Conservation (phyloP, 1,140 invertebrate species). For the Halotydeus destructor region DNA sequence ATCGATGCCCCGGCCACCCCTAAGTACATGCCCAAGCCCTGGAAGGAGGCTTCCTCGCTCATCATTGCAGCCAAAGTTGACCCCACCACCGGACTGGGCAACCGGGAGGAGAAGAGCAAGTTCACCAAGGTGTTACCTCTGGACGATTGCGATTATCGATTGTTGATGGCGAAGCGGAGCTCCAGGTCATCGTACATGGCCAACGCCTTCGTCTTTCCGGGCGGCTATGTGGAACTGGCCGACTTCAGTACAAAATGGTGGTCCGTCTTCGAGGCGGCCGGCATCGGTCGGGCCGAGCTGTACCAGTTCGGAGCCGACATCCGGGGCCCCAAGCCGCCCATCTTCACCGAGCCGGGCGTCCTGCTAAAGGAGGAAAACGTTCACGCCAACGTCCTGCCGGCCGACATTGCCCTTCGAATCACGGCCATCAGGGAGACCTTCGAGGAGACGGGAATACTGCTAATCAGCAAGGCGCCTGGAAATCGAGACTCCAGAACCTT, state of each 20-base stretch:
- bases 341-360: conserved; percentile 16
- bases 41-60: conserved; percentile 26
- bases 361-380: conserved; percentile 13
- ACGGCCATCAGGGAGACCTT: conserved; percentile 71
- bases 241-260: conserved; percentile 51
- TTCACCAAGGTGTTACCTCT: conserved; percentile 7
- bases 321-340: conserved; percentile 17
- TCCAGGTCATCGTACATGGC: conserved; percentile 41
- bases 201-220: conserved; percentile 51
- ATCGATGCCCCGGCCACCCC: too few relatives aligned
- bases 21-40: conserved; percentile 13
- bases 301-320: conserved; percentile 8
- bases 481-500: background rate
- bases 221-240: conserved; percentile 40
- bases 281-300: conserved; percentile 10
- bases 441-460: conserved; percentile 67
- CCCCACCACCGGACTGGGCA: background rate
- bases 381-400: conserved; percentile 23
- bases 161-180: conserved; percentile 41
- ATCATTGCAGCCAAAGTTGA: conserved; percentile 20
- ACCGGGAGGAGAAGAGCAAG: background rate
- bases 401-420: conserved; percentile 51
- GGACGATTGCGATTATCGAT: conserved; percentile 24
- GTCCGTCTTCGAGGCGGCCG: conserved; percentile 32
- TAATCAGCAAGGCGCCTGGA: too few relatives aligned